Evolutionary conservation across 2,797 vertebrate genomes (phyloP), one percentile per base, ranked within the genome.

Genomic region (Enteromius radiatus): DNA sequence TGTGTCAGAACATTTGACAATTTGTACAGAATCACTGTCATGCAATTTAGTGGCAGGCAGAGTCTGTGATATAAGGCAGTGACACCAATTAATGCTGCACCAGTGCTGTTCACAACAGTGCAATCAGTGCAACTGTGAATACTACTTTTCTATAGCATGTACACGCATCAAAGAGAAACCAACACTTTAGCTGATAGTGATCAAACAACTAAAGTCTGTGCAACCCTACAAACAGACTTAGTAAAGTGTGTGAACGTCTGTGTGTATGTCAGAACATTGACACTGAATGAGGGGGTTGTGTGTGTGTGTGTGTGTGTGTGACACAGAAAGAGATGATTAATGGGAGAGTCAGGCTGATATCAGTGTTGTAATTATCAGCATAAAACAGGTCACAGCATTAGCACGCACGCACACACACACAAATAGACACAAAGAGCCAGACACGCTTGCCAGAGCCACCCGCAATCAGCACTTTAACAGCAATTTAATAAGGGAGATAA

Each of bases 351-450:
- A 94, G 95, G 96, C 95, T 95, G 96, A 96, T 96, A 98, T 96
- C 96, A 97, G 95, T 94, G 95, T 94, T 94, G 95, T 96, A 96
- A 96, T 97, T 97, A 95, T 83, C 96, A 96, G 94, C 94, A 93
- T 95, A 95, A 91, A 90, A 95, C 95, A 96, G 97, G 96, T 97
- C 97, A 97, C 94, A 94, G 96, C 95, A 95, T 80, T 31, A 92
- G 88, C 89, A 87, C 43, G 12, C 89, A 86, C 84, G 49, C 77
- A 76, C 90, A 89, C 90, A 90, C 88, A 89, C 89, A 87, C 84
- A 59, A 77, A 78, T 9, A 67, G 56, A 77, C 17, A 80, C 76
- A 85, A 19, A 70, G 15, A 68, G 21, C 5, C 38, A 79, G 23
- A 47, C 41, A 43, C 11, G 17, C 81, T 36, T 6, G 10, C 36